Conservation (phyloP, 2,888 invertebrate genomes). For the Tenodera sinensis region DNA sequence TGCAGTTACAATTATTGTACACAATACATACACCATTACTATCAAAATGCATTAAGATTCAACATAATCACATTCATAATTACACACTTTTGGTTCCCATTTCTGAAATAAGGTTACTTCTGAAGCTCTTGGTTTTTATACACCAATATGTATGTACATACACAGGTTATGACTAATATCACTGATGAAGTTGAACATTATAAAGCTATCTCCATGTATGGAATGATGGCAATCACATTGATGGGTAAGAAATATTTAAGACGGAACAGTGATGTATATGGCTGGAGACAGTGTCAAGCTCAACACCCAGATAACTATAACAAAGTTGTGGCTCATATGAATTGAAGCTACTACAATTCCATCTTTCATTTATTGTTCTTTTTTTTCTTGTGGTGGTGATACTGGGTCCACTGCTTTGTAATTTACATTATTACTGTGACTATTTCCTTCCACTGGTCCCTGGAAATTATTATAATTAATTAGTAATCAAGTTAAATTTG, state of each 20-base stretch:
- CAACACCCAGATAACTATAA: not conserved
- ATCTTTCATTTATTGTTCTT: not conserved
- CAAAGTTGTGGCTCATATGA: not conserved
- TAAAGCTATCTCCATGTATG: not conserved
- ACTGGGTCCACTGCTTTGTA: not conserved
- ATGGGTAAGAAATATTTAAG: not conserved
- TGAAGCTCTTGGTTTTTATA: not conserved
- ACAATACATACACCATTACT: not conserved
- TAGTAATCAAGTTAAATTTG: too few relatives aligned
- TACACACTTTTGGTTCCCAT: not conserved
- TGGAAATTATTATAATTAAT: not conserved
- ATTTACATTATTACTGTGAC: not conserved
- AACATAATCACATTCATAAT: not conserved
- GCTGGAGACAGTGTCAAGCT: not conserved
- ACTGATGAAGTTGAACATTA: not conserved
- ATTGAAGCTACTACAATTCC: not conserved
- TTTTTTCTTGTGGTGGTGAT: not conserved
- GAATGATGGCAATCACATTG: not conserved
- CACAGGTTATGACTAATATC: not conserved
- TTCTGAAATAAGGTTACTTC: not conserved
- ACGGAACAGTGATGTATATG: not conserved
- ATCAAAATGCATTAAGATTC: not conserved
- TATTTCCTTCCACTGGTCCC: not conserved
- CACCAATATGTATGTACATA: not conserved
- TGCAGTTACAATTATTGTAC: not conserved